These are phyloP conservation scores for Bettongia penicillata DNA, from an alignment of 2,113 vertebrate species.

Conservation along the genomic window DNA sequence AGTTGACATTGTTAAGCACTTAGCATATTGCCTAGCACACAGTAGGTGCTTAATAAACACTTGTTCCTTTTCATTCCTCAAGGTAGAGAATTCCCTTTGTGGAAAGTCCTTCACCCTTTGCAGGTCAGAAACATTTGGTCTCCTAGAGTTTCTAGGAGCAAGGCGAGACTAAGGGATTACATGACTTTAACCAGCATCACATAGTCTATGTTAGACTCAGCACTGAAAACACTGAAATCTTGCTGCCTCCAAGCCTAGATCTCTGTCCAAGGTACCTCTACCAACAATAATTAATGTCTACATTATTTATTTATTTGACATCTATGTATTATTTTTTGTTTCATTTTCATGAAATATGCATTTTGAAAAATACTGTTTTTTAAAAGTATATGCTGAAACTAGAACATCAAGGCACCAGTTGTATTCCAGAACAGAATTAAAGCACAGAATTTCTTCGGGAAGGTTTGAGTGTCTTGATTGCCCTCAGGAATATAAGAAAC, in stretches of 20 bases:
- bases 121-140: background rate
- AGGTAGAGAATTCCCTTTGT: too few species aligned
- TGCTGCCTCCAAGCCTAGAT: background rate
- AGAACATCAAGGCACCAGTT: background rate
- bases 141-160: background rate
- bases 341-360: background rate
- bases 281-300: background rate
- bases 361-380: background rate
- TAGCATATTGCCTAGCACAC: too few species aligned
- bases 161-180: background rate
- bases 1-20: too few species aligned
- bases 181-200: too few species aligned
- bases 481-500: background rate
- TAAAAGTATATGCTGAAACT: conserved; percentile 41
- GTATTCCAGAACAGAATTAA: conserved; percentile 6
- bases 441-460: background rate
- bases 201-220: background rate
- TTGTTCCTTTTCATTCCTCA: background rate
- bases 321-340: background rate
- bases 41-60: background rate
- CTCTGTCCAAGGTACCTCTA: background rate
- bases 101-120: background rate
- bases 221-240: background rate
- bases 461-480: background rate
- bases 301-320: background rate